phyloP scores from a whole-genome alignment of 2,113 vertebrate species.

The Heterocephalus glaber region DNA sequence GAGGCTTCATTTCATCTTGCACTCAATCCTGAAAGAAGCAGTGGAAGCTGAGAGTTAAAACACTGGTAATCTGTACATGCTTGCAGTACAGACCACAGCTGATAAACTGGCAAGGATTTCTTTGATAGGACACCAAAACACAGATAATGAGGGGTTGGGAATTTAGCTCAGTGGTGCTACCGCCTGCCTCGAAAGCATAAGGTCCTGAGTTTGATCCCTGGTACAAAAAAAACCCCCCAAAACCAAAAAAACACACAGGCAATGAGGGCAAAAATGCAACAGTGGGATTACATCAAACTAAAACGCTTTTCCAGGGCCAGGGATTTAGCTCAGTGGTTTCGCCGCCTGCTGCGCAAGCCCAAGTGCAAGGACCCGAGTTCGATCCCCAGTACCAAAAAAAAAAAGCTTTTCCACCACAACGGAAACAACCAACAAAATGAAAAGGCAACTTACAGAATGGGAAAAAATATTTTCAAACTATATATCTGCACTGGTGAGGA shows the following conservation, averaged over 20 bases:
- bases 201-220: too few species aligned
- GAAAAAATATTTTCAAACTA: background rate
- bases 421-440: background rate
- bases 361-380: too few species aligned
- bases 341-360: too few species aligned
- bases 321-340: too few species aligned
- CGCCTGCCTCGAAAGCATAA: too few species aligned
- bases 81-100: fast-evolving
- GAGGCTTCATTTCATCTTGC: background rate
- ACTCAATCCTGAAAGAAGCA: background rate
- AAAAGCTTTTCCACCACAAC: background rate
- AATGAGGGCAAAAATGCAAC: background rate
- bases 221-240: too few species aligned
- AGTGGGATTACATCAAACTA: background rate
- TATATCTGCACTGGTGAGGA: background rate
- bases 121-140: background rate
- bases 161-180: too few species aligned
- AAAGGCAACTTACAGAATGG: background rate
- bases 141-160: background rate
- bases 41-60: background rate
- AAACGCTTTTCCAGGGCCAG: too few species aligned
- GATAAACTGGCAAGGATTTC: background rate
- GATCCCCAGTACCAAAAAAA: too few species aligned
- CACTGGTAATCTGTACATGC: background rate
- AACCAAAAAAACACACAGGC: too few species aligned